Conservation (phyloP, 1,140 invertebrate genomes). For the Drusus annulatus region DNA sequence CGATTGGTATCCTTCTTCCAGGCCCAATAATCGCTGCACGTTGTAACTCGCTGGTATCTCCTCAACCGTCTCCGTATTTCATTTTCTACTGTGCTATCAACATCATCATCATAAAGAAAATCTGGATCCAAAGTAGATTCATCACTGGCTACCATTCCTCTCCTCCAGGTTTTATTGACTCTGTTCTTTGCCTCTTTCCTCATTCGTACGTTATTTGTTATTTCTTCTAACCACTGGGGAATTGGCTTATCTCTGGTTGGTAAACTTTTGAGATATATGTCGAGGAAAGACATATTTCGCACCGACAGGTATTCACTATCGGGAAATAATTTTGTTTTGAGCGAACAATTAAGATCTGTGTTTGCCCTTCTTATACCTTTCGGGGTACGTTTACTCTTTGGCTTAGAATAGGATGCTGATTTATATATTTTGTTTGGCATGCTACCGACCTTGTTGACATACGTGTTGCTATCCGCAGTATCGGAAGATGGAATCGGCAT, state of each 20-base stretch:
- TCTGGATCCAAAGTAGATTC: slow-evolving; percentile 46
- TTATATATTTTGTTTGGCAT: slow-evolving; percentile 44
- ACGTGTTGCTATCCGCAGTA: not conserved
- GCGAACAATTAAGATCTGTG: slow-evolving; percentile 44
- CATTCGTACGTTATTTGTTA: slow-evolving; percentile 63
- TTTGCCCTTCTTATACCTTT: slow-evolving; percentile 42
- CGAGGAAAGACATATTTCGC: slow-evolving; percentile 67
- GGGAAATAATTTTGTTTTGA: slow-evolving; percentile 33
- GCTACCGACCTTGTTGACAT: not conserved
- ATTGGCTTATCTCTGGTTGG: slow-evolving; percentile 60
- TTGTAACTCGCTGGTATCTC: slow-evolving; percentile 68
- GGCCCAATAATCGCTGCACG: slow-evolving; percentile 65
- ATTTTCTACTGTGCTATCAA: slow-evolving; percentile 65
- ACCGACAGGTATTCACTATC: not conserved
- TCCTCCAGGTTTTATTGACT: slow-evolving; percentile 58
- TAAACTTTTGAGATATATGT: slow-evolving; percentile 71
- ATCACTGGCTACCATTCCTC: slow-evolving; percentile 51
- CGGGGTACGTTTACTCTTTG: slow-evolving; percentile 15
- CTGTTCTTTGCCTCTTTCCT: slow-evolving; percentile 61
- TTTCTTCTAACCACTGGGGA: slow-evolving; percentile 56
- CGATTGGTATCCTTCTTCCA: slow-evolving; percentile 60
- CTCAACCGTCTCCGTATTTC: slow-evolving; percentile 69
- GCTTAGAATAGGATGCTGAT: slow-evolving; percentile 49
- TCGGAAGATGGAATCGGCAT: slow-evolving; percentile 25
- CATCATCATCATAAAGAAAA: slow-evolving; percentile 47